Evolutionary conservation across 2,888 invertebrate genomes (phyloP).

Genomic region (Agrochola litura): DNA sequence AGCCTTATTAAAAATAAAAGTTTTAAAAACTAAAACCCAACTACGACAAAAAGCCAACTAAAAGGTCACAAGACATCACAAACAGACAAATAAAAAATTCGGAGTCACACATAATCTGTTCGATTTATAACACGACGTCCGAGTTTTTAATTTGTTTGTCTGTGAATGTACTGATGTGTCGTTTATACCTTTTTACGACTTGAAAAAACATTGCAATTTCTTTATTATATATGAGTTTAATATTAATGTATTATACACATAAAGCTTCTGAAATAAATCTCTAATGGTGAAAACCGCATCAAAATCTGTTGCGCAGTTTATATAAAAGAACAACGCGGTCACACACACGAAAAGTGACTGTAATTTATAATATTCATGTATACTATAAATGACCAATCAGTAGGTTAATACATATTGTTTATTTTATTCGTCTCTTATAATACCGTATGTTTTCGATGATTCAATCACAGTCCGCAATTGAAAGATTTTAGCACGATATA

Average conservation of each 20-base stretch:
- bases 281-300: background rate
- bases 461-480: conserved; percentile 10
- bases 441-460: conserved; percentile 11
- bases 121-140: too few relatives aligned
- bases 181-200: background rate
- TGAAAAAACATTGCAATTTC: background rate
- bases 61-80: too few relatives aligned
- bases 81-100: too few relatives aligned
- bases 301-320: background rate
- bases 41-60: too few relatives aligned
- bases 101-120: too few relatives aligned
- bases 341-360: background rate
- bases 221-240: background rate
- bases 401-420: background rate
- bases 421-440: conserved; percentile 7
- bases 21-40: too few relatives aligned
- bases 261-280: too few relatives aligned
- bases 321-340: background rate
- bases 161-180: too few relatives aligned
- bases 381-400: background rate
- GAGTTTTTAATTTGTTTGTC: too few relatives aligned
- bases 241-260: background rate
- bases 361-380: background rate
- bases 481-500: conserved; percentile 3
- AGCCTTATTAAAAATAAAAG: too few relatives aligned